Evolutionary conservation across 2,888 invertebrate species (phyloP).

Genomic region (Elysia crispata): DNA sequence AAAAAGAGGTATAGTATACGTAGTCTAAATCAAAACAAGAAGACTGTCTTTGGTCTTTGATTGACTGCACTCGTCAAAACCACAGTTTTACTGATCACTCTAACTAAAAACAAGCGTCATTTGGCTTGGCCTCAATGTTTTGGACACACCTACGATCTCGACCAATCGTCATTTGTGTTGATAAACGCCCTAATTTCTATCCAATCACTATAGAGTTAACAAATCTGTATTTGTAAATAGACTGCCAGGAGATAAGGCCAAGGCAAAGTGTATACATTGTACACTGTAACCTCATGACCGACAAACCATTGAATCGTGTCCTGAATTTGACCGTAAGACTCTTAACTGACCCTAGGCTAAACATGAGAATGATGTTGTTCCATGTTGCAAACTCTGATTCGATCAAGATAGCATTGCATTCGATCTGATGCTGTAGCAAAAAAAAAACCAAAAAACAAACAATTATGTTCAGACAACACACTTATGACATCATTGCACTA

Average conservation of each 20-base stretch:
- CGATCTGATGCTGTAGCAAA: too few relatives aligned
- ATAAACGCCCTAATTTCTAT: conserved; percentile 35
- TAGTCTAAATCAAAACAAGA: too few relatives aligned
- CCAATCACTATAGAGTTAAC: conserved; percentile 12
- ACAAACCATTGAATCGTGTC: too few relatives aligned
- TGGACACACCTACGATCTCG: conserved; percentile 41
- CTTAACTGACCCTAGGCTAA: neutral
- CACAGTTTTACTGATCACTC: neutral
- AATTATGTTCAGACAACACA: neutral
- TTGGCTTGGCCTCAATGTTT: neutral
- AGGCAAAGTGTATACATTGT: too few relatives aligned
- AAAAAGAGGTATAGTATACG: too few relatives aligned
- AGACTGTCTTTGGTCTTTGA: too few relatives aligned
- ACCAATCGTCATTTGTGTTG: conserved; percentile 35
- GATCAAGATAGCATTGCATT: too few relatives aligned
- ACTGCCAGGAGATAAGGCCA: neutral
- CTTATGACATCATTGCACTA: neutral
- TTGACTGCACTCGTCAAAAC: neutral
- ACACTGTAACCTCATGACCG: too few relatives aligned
- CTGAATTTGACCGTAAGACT: neutral
- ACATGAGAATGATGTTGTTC: too few relatives aligned
- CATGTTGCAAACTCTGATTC: too few relatives aligned
- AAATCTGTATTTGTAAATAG: conserved; percentile 29
- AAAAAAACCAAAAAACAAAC: neutral
- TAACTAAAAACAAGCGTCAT: neutral